Conservation (phyloP, 2,797 vertebrate species). For the Alcedo atthis region DNA sequence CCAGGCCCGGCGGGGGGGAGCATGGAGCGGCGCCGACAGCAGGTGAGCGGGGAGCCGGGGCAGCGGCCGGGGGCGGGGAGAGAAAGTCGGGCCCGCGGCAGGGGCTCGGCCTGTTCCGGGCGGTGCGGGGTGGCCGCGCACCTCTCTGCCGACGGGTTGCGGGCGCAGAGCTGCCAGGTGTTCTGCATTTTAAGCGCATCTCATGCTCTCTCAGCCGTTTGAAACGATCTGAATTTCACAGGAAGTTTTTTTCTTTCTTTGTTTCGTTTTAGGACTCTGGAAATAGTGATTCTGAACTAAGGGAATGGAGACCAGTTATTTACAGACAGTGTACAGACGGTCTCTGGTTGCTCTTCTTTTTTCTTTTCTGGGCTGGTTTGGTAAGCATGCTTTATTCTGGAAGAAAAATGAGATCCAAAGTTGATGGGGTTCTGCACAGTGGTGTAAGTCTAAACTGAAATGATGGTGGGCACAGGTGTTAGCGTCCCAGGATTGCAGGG, state of each 20-base stretch:
- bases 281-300: not conserved
- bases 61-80: not conserved
- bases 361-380: constrained; percentile 81
- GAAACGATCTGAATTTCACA: not conserved
- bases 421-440: not conserved
- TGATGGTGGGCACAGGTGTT: too few relatives aligned
- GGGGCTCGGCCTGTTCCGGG: not conserved
- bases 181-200: rapidly evolving
- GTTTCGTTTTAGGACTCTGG: constrained; percentile 57
- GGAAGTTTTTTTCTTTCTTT: not conserved
- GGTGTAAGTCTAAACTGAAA: not conserved
- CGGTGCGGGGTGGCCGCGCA: not conserved
- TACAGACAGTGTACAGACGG: constrained; percentile 78
- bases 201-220: not conserved
- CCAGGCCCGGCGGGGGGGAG: not conserved
- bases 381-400: constrained; percentile 61
- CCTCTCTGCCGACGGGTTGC: rapidly evolving
- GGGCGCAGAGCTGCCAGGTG: not conserved
- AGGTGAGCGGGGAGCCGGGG: not conserved
- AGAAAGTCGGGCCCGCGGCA: not conserved
- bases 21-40: not conserved
- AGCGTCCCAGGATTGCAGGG: not conserved
- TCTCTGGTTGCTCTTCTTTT: constrained; percentile 78
- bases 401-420: not conserved
- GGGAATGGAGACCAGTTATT: constrained; percentile 76